These are phyloP conservation scores for Suncus etruscus DNA, from an alignment of 2,113 vertebrate species.

Conservation along the genomic window DNA sequence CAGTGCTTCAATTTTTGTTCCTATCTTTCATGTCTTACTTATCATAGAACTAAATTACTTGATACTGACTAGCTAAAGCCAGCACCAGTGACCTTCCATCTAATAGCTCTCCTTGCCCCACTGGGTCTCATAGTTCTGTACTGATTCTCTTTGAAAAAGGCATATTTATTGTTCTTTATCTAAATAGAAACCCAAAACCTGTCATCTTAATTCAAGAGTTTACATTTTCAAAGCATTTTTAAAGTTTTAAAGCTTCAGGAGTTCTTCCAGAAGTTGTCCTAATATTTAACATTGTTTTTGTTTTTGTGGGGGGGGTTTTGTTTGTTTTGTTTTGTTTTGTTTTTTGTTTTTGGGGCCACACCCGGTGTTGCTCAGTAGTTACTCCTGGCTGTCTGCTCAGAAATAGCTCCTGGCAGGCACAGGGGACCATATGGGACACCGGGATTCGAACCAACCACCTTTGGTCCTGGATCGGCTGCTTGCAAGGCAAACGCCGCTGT, in stretches of 20 bases:
- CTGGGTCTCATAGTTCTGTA: neutral
- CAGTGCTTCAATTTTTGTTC: neutral
- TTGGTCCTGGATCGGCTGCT: no score
- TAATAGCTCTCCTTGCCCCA: neutral
- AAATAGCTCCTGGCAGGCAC: no score
- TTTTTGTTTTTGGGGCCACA: no score
- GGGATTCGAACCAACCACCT: no score
- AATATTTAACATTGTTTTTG: neutral
- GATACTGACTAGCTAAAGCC: neutral
- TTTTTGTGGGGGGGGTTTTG: no score
- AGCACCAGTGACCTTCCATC: neutral
- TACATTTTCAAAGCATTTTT: constrained; percentile 34
- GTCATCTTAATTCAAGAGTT: neutral
- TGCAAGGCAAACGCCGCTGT: no score
- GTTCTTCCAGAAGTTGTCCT: neutral
- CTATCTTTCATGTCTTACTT: neutral
- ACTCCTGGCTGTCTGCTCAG: no score
- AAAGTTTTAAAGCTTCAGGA: neutral
- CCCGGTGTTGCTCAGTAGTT: no score
- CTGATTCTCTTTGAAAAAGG: neutral
- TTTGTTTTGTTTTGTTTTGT: no score
- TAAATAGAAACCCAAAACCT: constrained; percentile 2
- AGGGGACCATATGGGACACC: no score
- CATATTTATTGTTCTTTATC: neutral
- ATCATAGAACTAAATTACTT: neutral